Percentiles rank a stretch among this genome's conserved stretches.
phyloP scores from a whole-genome alignment of 2,797 vertebrate species.

The Esox lucius region DNA sequence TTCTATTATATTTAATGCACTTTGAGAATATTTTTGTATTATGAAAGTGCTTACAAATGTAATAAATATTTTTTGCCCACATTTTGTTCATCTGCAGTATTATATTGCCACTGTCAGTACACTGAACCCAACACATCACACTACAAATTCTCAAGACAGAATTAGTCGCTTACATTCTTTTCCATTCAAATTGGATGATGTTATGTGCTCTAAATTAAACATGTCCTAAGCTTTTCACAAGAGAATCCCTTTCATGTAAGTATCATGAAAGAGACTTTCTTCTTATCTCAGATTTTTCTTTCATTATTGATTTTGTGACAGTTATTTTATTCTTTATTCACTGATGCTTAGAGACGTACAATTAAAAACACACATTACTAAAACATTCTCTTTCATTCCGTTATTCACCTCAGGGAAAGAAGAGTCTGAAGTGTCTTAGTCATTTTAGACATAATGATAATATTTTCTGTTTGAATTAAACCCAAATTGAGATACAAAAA shows the following conservation, averaged over 20 bases:
- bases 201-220: conserved; percentile 4
- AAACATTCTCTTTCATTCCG: neutral
- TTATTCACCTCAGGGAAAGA: neutral
- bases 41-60: neutral
- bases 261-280: neutral
- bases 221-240: neutral
- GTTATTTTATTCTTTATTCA: neutral
- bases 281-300: neutral
- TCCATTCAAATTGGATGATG: neutral
- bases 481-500: neutral
- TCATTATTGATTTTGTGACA: conserved; percentile 3
- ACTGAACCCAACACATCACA: neutral
- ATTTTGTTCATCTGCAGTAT: neutral
- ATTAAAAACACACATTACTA: conserved; percentile 1
- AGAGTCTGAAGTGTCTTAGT: neutral
- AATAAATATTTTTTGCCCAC: neutral
- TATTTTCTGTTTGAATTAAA: neutral
- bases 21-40: neutral
- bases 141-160: neutral
- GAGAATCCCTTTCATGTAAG: conserved; percentile 3
- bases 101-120: neutral
- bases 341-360: neutral
- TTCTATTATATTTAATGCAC: neutral
- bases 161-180: neutral
- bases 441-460: neutral